These are phyloP conservation scores for Drosophila yakuba DNA, from an alignment of 1,140 invertebrate genomes.

Conservation along the genomic window DNA sequence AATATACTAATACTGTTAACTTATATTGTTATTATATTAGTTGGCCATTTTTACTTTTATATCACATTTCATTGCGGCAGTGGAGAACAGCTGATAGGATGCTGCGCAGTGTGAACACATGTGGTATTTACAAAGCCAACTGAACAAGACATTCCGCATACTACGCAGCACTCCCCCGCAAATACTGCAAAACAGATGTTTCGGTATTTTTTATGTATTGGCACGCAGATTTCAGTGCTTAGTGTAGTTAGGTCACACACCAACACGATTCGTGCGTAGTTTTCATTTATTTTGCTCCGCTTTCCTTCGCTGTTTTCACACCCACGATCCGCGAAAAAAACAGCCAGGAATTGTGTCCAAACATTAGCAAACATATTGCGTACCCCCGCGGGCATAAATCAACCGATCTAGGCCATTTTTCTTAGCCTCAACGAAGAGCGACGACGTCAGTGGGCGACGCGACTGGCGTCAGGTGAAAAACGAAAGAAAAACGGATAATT, in stretches of 20 bases:
- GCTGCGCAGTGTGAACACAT: not conserved
- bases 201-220: constrained; percentile 16
- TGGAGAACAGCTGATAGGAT: not conserved
- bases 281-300: constrained; percentile 44
- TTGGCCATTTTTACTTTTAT: too few relatives aligned
- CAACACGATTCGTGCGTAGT: constrained; percentile 25
- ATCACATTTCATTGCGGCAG: too few relatives aligned
- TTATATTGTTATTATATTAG: too few relatives aligned
- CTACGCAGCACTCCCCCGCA: not conserved
- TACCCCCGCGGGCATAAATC: constrained; percentile 1
- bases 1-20: too few relatives aligned
- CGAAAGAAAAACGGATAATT: constrained; percentile 28
- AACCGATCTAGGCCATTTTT: not conserved
- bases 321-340: constrained; percentile 21
- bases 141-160: not conserved
- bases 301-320: constrained; percentile 37
- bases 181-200: constrained; percentile 7
- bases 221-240: not conserved
- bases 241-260: constrained; percentile 9
- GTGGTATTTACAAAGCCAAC: not conserved
- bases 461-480: constrained; percentile 35
- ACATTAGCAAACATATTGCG: constrained; percentile 16
- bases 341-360: not conserved
- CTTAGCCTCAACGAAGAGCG: not conserved
- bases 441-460: constrained; percentile 35